Base-by-base conservation (phyloP, 2,113 vertebrate species). In the Sinosuthora webbiana region DNA sequence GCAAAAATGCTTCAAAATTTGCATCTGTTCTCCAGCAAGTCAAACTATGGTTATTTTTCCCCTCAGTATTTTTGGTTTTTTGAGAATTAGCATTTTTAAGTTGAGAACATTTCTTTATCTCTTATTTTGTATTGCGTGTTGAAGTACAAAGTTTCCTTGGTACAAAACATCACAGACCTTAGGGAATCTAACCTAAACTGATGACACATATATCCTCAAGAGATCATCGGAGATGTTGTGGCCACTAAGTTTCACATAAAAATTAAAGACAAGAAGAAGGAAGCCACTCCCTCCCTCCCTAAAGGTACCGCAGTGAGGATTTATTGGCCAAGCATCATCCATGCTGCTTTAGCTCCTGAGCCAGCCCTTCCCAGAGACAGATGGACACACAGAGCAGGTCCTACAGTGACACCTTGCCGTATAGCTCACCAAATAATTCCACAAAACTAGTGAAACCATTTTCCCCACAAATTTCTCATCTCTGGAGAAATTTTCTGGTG, bases 11-110 rank as follows among this genome's bases (percentile, higher is more conserved):
- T 86, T 95, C 85, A 88, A 93, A 81, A 59, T 81, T 80, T 87
- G 25, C 90, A 95, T 91, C 59, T 91, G 63, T 74, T 96, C 85
- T 63, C 17, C 44, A 90, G 55, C 10, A 83, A 85, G 39, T 81
- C 50, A 88, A 94, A 79, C 52, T 39, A n/a, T 31, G 22, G 37
- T 22, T 91, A 63, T 80, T 80, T 87, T 93, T 70, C 68, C 12
- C 42, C 60, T 75, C 41, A 10, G 31, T 44, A 59, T 86, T 77
- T 86, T 65, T 20, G 0, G 0, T 0, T 23, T 44, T 64, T 71
- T 47, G 7, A 71, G 33, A 22, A 47, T 75, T 85, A 82, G 5
- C 63, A 74, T 70, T 86, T 96, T 86, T 18, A 64, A 37, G 12
- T 77, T 90, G 5, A 1, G 28, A 92, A 84, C 28, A 30, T 77